phyloP scores from a whole-genome alignment of 2,888 invertebrate species.

The Blomia tropicalis region DNA sequence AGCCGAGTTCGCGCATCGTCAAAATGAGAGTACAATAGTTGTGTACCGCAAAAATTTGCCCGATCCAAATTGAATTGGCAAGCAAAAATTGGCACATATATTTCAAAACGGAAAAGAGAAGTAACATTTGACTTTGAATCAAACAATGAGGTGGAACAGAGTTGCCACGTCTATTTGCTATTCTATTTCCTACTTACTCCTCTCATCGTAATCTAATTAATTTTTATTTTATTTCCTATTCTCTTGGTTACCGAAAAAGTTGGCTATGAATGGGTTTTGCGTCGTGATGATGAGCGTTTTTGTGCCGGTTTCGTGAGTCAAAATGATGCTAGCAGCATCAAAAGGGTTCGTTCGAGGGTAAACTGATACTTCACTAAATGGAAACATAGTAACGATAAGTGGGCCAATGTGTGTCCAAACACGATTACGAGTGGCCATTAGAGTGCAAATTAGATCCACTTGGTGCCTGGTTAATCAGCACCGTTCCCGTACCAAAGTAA shows the following conservation, averaged over 20 bases:
- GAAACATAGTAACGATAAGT: background rate
- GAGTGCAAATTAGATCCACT: slow-evolving; percentile 15
- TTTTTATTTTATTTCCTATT: slow-evolving; percentile 12
- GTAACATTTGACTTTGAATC: no score
- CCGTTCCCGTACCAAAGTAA: no score
- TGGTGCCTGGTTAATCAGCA: slow-evolving; percentile 8
- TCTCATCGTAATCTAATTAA: background rate
- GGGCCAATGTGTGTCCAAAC: slow-evolving; percentile 5
- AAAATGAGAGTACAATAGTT: background rate
- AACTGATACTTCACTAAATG: background rate
- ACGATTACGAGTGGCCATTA: slow-evolving; percentile 15
- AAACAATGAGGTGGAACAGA: background rate
- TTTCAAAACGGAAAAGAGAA: background rate
- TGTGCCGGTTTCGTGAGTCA: no score
- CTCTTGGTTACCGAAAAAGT: no score
- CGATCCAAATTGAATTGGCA: background rate
- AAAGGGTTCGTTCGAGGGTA: background rate
- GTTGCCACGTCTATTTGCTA: no score
- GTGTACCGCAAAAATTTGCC: background rate
- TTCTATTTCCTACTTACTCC: no score
- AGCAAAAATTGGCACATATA: background rate
- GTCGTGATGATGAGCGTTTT: no score
- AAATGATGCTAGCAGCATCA: no score
- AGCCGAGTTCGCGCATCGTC: no score
- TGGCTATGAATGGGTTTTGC: no score